phyloP scores from a whole-genome alignment of 1,140 invertebrate species.

The Sitophilus oryzae region DNA sequence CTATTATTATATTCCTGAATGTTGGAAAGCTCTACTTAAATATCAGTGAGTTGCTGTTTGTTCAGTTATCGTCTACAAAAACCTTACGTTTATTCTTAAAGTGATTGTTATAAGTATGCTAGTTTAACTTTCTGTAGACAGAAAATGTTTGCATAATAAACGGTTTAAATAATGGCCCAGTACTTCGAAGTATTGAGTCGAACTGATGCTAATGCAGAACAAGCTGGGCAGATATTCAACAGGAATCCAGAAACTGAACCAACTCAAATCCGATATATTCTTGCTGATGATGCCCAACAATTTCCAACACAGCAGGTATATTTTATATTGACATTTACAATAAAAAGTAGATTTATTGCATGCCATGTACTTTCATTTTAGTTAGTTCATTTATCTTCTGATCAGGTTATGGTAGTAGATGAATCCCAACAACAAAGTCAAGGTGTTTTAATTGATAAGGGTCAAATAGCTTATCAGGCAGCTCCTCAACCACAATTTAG shows the following conservation, averaged over 20 bases:
- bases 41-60: too few relatives aligned
- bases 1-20: too few relatives aligned
- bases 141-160: background rate
- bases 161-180: constrained; percentile 38
- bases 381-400: constrained; percentile 28
- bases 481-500: constrained; percentile 8
- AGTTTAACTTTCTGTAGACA: too few relatives aligned
- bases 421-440: constrained; percentile 27
- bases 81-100: too few relatives aligned
- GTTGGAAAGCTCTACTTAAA: too few relatives aligned
- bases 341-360: background rate
- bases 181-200: constrained; percentile 42
- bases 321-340: background rate
- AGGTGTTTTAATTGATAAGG: constrained; percentile 22
- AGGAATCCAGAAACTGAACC: constrained; percentile 36
- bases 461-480: constrained; percentile 3
- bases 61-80: too few relatives aligned
- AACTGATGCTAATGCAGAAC: constrained; percentile 35
- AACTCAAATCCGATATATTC: constrained; percentile 31
- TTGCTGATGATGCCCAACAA: constrained; percentile 27
- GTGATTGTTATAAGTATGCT: too few relatives aligned
- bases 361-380: constrained; percentile 9
- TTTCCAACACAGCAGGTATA: constrained; percentile 33
- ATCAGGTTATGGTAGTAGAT: constrained; percentile 37
- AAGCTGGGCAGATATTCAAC: constrained; percentile 34